Evolutionary conservation across 2,113 vertebrate species (phyloP), one percentile per base, ranked within the genome.

Genomic region (Saccopteryx bilineata): DNA sequence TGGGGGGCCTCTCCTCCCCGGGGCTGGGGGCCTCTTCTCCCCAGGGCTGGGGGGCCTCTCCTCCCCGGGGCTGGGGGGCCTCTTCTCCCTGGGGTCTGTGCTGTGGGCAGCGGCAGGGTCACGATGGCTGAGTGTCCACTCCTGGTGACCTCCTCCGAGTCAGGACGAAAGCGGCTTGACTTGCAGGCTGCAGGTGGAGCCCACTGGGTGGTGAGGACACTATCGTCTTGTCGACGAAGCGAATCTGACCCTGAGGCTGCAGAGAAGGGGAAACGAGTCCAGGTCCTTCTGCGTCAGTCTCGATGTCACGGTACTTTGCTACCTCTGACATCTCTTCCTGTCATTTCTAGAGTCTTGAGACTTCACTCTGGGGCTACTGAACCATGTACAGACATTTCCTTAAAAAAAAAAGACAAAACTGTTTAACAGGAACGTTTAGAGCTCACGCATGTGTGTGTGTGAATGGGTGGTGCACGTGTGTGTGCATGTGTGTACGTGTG

Each of bases 241-340:
- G 56, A 50, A 81, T 94, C 24, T n/a, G 76, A 92, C 80, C 78
- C 81, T n/a, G 28, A 71, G 92, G 81, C 86, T 80, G 61, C 33
- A 0, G 0, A 33, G 68, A 72, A 72, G 58, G 79, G 46, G 94
- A 79, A 61, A 60, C 75, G 50, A 80, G 5, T 48, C 46, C 87
- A 46, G 28, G 3, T 92, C 54, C 78, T 83, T 71, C 31, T 46
- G 39, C 61, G 76, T 87, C 88, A 24, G 81, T 78, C 85, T 81
- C 54, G 60, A 84, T 79, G 83, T 2, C 15, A 81, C 5, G 48
- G 31, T 7, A 13, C 54, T 89, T 90, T 80, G 50, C 52, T 83
- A 80, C 81, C 28, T 23, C 56, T 48, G 74, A 71, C 19, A 33
- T 89, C 68, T 74, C 58, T 58, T 71, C 39, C 10, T 52, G 58